Base-by-base conservation (phyloP, 2,888 invertebrate genomes). In the Tryphoninae sp. region DNA sequence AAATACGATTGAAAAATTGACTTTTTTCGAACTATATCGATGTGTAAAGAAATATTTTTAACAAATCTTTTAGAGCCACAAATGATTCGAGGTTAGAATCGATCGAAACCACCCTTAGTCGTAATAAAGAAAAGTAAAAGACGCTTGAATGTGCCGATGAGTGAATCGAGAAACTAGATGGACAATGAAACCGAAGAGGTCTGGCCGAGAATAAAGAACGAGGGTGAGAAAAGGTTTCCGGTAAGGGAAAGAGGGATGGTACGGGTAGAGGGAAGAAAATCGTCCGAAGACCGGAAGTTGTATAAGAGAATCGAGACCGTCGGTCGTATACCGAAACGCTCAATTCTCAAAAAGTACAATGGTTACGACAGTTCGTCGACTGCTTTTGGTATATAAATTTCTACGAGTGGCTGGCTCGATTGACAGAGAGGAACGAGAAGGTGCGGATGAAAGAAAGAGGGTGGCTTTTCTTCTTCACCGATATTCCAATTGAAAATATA, bases 331-430 rank as follows among this genome's bases (percentile, higher is more conserved):
- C 51, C 13, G 23, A 64, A 73, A 65, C 65, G 59, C 78, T 72
- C 72, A 59, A 78, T 72, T 45, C 61, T 73, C 51, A 33, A 51
- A 72, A 58, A 67, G 67, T 42, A 73, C 78, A 78, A 78, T 78
- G 53, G 69, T 58, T 58, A 74, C 74, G 79, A 74, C 68, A 64
- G 74, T 74, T 69, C 19, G 61, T 62, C 16, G 16, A 8, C 51
- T 72, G 22, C 26, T 49, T 49, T 16, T 61, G 22, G 16, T 19
- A 13, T 13, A 61, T 53, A 19, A 16, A 45, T 13, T 9, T 13
- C 9, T 45, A 40, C 53, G 42, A 33, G 40, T 19, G 53, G 33
- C 33, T 33, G 7, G 40, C 33, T 64, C 40, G 33, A 53, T 40
- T n/a, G 22, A 58, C n/a, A 40, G 42, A 55, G 1, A 55, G 19